A percentile compares a stretch with the other conserved stretches of the same genome.
Conservation (phyloP, 2,888 invertebrate genomes). For the Parapristionchus giblindavisi region DNA sequence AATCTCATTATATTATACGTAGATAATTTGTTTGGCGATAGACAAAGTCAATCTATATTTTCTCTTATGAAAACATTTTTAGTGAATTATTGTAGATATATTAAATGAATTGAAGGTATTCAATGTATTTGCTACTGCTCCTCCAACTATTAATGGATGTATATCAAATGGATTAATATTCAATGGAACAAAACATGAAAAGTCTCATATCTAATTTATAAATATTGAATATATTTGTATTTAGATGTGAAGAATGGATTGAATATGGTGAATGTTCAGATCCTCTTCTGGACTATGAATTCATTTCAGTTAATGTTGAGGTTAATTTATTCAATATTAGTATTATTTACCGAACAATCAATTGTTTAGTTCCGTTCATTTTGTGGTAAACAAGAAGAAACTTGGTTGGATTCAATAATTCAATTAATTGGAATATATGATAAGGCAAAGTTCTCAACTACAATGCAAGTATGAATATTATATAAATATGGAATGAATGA, state of each 20-base stretch:
- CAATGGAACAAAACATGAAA: constrained; percentile 44
- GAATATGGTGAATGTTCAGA: constrained; percentile 45
- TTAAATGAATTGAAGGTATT: constrained; percentile 44
- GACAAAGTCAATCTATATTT: no score
- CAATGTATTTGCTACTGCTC: constrained; percentile 56
- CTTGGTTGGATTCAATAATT: constrained; percentile 41
- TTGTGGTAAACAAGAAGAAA: constrained; percentile 43
- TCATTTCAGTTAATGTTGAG: constrained; percentile 51
- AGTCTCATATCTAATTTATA: neutral
- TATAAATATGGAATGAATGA: neutral
- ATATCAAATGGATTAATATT: constrained; percentile 41
- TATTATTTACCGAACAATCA: neutral
- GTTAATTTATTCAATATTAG: constrained; percentile 23
- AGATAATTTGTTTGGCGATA: no score
- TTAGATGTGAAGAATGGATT: constrained; percentile 43
- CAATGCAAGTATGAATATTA: constrained; percentile 9
- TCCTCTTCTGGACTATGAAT: constrained; percentile 50
- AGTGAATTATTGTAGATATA: neutral
- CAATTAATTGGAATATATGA: constrained; percentile 49
- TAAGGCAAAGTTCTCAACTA: constrained; percentile 41
- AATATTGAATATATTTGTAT: neutral
- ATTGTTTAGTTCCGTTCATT: constrained; percentile 42
- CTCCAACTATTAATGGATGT: constrained; percentile 49
- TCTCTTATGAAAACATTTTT: neutral
- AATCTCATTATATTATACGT: no score